Base-by-base conservation (phyloP, 2,113 vertebrate species). In the Chitala chitala region DNA sequence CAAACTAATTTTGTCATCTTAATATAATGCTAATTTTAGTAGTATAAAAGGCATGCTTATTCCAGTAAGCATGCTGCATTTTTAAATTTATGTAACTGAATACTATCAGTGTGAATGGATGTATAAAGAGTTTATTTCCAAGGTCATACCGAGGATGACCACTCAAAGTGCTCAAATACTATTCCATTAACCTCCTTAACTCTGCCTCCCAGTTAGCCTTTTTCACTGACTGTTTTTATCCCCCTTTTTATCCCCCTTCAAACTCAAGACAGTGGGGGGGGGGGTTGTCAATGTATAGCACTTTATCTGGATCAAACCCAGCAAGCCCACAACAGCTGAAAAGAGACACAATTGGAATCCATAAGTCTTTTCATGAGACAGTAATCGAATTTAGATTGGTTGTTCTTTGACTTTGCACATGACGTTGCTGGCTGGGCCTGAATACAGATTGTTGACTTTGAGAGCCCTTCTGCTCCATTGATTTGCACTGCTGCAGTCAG, bases 391-490 rank as follows among this genome's bases (percentile, higher is more conserved):
- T 84, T 77, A 82, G 56, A 74, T 38, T 65, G 75, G 71, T 46
- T 58, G 76, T 74, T 38, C 68, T 81, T 80, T 79, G 73, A 74
- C 6, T 82, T 74, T 73, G 24, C 26, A 64, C 79, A 76, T 72
- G 33, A 17, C 75, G 74, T 69, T 38, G 44, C 40, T 72, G 9
- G 70, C 77, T 74, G 63, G 76, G 38, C 44, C 44, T 74, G 78
- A 83, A 87, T 86, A 80, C 38, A 85, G 70, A 84, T 72, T 8
- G 72, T 51, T 80, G 75, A 75, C 40, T 77, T 76, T 76, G 59
- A 64, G 83, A 76, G 76, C 5, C 24, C 69, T 42, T 15, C 71
- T 10, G 40, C 78, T 58, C 55, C 55, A 64, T 77, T 31, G 64
- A 75, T 83, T 81, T 76, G 33, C 7, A 22, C 22, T 77, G 69